Evolutionary conservation across 2,888 invertebrate genomes (phyloP).

Genomic region (Pyrrhosoma nymphula): DNA sequence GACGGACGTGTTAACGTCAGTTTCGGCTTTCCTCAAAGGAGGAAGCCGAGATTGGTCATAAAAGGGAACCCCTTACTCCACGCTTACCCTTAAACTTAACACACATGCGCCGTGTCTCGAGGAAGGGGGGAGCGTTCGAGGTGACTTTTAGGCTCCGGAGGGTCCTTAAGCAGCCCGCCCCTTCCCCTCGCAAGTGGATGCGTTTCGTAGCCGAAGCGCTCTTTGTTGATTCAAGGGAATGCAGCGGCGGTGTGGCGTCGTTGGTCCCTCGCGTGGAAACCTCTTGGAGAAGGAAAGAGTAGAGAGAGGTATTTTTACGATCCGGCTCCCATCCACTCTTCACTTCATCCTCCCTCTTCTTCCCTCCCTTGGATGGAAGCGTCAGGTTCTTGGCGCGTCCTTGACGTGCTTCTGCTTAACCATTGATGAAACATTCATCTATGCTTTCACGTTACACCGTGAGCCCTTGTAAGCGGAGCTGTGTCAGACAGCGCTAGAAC

Average conservation of each 20-base stretch:
- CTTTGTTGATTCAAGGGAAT: slow-evolving; percentile 35
- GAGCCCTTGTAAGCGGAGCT: not conserved
- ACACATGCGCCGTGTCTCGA: not conserved
- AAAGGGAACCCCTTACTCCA: not conserved
- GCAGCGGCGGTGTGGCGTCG: not conserved
- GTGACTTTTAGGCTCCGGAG: not conserved
- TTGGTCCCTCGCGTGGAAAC: not conserved
- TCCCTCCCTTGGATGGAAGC: not conserved
- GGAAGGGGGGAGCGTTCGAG: not conserved
- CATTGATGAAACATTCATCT: slow-evolving; percentile 4
- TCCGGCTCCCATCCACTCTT: too few relatives aligned
- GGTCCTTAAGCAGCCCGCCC: not conserved
- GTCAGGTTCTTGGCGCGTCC: not conserved
- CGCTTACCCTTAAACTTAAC: not conserved
- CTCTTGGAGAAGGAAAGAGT: not conserved
- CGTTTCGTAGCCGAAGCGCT: not conserved
- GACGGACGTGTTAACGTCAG: not conserved
- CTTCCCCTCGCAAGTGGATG: not conserved
- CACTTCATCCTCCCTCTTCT: too few relatives aligned
- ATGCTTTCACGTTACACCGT: not conserved
- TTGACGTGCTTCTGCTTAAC: not conserved
- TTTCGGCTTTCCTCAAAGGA: not conserved
- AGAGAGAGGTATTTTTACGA: slow-evolving; percentile 5
- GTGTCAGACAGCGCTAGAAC: not conserved
- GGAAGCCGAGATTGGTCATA: not conserved